phyloP scores from a whole-genome alignment of 1,140 invertebrate species.

The Dinothrombium tinctorium region DNA sequence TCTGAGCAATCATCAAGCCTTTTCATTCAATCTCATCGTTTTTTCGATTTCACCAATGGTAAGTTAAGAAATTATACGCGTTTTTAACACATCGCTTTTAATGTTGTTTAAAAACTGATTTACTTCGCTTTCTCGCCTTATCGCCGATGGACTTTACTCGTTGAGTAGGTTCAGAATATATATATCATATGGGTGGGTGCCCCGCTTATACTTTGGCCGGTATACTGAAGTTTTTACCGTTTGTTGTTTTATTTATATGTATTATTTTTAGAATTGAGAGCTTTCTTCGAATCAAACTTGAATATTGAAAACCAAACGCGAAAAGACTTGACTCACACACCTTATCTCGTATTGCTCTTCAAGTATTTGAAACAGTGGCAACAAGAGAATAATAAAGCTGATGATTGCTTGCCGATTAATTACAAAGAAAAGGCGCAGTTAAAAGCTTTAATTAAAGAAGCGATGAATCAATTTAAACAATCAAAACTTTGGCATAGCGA shows the following conservation, averaged over 20 bases:
- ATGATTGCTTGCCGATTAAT: conserved; percentile 38
- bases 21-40: too few species aligned
- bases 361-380: conserved; percentile 61
- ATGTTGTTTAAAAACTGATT: too few species aligned
- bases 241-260: not conserved
- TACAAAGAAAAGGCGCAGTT: conserved; percentile 59
- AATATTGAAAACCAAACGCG: conserved; percentile 6
- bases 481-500: not conserved
- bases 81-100: too few species aligned
- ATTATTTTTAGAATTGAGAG: conserved; percentile 6
- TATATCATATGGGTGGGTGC: too few species aligned
- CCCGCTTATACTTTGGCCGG: not conserved
- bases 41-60: too few species aligned
- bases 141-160: too few species aligned
- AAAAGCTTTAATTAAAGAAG: conserved; percentile 43
- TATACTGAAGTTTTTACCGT: not conserved
- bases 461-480: conserved; percentile 20
- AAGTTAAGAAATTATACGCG: too few species aligned
- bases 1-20: too few species aligned
- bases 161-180: too few species aligned
- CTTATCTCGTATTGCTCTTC: conserved; percentile 73
- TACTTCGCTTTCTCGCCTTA: too few species aligned
- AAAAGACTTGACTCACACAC: conserved; percentile 35
- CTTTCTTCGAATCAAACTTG: conserved; percentile 4
- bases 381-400: conserved; percentile 22